Conservation (phyloP, 1,140 invertebrate species). For the Schmidtea mediterranea region DNA sequence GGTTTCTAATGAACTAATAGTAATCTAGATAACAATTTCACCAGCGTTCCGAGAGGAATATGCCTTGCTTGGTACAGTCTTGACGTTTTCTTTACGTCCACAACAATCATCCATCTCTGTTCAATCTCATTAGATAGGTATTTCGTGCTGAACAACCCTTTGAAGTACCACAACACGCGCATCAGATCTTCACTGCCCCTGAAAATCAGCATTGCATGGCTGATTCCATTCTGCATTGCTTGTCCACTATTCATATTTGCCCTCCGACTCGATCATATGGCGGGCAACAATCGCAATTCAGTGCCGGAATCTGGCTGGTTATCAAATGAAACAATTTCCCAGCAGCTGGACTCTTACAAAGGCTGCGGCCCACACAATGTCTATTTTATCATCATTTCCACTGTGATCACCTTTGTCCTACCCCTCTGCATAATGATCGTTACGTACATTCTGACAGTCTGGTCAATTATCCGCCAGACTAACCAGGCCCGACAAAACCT, state of each 20-base stretch:
- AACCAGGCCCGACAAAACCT: slow-evolving; percentile 5
- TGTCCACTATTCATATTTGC: slow-evolving; percentile 54
- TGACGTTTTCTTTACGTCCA: slow-evolving; percentile 61
- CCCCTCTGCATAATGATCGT: slow-evolving; percentile 65
- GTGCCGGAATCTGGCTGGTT: neutral
- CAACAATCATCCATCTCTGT: slow-evolving; percentile 76
- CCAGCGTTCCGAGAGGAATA: neutral
- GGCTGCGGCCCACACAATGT: slow-evolving; percentile 46
- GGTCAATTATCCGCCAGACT: slow-evolving; percentile 15
- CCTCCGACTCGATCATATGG: slow-evolving; percentile 25
- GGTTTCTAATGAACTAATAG: no score
- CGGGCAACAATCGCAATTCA: neutral
- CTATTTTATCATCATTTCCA: slow-evolving; percentile 57
- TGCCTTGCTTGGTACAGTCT: slow-evolving; percentile 27
- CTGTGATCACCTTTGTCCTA: slow-evolving; percentile 66
- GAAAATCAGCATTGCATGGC: slow-evolving; percentile 57
- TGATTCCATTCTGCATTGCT: slow-evolving; percentile 54
- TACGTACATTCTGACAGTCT: slow-evolving; percentile 58
- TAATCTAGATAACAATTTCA: no score
- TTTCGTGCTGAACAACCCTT: slow-evolving; percentile 46
- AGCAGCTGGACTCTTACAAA: slow-evolving; percentile 7
- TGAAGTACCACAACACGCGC: slow-evolving; percentile 35
- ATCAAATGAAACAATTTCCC: neutral
- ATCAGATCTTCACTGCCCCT: slow-evolving; percentile 26
- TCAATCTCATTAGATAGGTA: slow-evolving; percentile 56